Percentiles rank a stretch among this genome's conserved stretches.
phyloP scores from a whole-genome alignment of 2,888 invertebrate genomes.

The Cenopis cana region DNA sequence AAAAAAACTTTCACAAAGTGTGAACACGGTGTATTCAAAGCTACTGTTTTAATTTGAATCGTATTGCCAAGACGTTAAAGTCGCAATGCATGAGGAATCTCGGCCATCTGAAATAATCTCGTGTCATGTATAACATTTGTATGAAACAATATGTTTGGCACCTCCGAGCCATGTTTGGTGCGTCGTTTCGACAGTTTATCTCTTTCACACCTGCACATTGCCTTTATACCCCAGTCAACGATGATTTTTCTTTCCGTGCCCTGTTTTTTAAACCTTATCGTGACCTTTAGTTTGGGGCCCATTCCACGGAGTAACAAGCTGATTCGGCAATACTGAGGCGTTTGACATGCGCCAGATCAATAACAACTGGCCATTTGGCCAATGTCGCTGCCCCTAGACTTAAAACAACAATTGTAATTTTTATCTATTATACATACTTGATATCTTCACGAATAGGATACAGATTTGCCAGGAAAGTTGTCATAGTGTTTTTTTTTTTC shows the following conservation, averaged over 20 bases:
- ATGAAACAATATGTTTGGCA: slow-evolving; percentile 49
- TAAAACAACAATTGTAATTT: too few relatives aligned
- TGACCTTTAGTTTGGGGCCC: too few relatives aligned
- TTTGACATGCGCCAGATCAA: too few relatives aligned
- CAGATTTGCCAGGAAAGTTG: too few relatives aligned
- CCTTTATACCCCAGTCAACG: background rate
- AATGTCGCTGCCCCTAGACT: too few relatives aligned
- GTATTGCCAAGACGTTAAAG: background rate
- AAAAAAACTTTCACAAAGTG: slow-evolving; percentile 22
- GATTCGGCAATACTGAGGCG: too few relatives aligned
- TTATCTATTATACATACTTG: too few relatives aligned
- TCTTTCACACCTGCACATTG: slow-evolving; percentile 57
- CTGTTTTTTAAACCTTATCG: background rate
- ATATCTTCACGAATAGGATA: too few relatives aligned
- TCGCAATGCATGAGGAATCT: background rate
- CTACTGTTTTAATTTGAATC: background rate
- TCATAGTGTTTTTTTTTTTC: too few relatives aligned
- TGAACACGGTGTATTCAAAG: background rate
- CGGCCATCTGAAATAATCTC: background rate
- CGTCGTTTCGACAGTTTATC: slow-evolving; percentile 52
- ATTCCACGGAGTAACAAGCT: too few relatives aligned
- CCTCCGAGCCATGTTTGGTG: slow-evolving; percentile 50
- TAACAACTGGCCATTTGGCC: too few relatives aligned
- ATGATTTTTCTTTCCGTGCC: background rate
- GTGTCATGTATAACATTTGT: slow-evolving; percentile 38